Evolutionary conservation across 2,888 invertebrate species (phyloP).

Genomic region (Calliphora vomitoria): DNA sequence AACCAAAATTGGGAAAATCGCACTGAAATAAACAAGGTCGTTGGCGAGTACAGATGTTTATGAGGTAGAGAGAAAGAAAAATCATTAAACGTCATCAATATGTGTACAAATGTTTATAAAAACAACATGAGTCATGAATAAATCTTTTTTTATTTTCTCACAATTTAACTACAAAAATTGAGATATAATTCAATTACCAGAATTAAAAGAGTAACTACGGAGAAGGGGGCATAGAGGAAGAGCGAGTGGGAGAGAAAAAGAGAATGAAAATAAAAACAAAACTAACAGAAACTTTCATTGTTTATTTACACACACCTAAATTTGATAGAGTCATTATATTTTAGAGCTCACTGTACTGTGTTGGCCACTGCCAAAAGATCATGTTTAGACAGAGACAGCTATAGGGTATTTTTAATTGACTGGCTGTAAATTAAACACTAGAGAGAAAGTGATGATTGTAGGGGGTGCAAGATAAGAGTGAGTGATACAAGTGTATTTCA

Average conservation of each 20-base stretch:
- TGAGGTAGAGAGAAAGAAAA: conserved; percentile 15
- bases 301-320: not conserved
- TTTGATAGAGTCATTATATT: not conserved
- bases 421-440: not conserved
- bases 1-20: conserved; percentile 57
- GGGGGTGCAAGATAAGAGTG: conserved; percentile 3
- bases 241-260: not conserved
- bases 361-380: conserved; percentile 41
- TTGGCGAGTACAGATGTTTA: not conserved
- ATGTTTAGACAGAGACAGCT: conserved; percentile 39
- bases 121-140: conserved; percentile 54
- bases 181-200: not conserved
- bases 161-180: not conserved
- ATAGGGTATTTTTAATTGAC: not conserved
- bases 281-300: conserved; percentile 25
- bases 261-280: conserved; percentile 26
- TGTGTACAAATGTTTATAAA: conserved; percentile 28
- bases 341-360: conserved; percentile 16
- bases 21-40: conserved; percentile 65
- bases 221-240: not conserved
- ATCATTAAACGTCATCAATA: conserved; percentile 61
- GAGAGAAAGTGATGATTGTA: conserved; percentile 46
- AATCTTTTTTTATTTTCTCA: conserved; percentile 22
- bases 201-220: not conserved
- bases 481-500: conserved; percentile 44